Conservation (phyloP, 1,140 invertebrate species). For the Pararge aegeria region DNA sequence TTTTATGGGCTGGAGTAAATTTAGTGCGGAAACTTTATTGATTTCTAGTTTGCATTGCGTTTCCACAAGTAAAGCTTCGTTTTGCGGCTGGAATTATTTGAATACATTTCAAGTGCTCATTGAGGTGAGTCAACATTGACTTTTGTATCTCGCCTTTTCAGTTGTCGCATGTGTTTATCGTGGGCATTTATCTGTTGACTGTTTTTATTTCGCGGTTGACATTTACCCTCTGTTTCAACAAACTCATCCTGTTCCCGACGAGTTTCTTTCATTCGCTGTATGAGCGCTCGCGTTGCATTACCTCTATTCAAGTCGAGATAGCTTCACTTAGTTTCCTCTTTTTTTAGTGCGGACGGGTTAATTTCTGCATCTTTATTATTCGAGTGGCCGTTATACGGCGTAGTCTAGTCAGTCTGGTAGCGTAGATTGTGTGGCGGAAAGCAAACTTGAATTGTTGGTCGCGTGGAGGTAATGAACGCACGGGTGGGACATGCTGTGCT, state of each 20-base stretch:
- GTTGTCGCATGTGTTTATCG: constrained; percentile 72
- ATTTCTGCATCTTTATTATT: constrained; percentile 79
- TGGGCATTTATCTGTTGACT: constrained; percentile 79
- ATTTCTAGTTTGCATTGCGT: constrained; percentile 36
- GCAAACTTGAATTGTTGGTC: constrained; percentile 79
- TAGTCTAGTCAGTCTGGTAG: constrained; percentile 65
- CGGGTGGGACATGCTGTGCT: constrained; percentile 64
- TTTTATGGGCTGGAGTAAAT: constrained; percentile 73
- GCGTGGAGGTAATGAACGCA: constrained; percentile 76
- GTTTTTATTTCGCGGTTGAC: constrained; percentile 78
- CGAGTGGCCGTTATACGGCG: constrained; percentile 68
- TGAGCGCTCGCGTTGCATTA: constrained; percentile 72
- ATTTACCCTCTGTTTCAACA: constrained; percentile 76
- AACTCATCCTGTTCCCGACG: constrained; percentile 53
- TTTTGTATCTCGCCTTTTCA: constrained; percentile 61
- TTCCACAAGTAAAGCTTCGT: constrained; percentile 2
- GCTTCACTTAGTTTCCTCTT: constrained; percentile 79
- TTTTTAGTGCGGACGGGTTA: constrained; percentile 72
- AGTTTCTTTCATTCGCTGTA: constrained; percentile 75
- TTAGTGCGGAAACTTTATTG: constrained; percentile 65
- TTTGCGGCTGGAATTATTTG: constrained; percentile 10
- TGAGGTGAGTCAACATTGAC: constrained; percentile 52
- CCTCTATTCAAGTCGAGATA: constrained; percentile 74
- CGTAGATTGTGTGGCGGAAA: constrained; percentile 76
- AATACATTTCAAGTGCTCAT: constrained; percentile 20